Percentiles rank a stretch among this genome's conserved stretches.
These are phyloP conservation scores for Polymixis lichenea DNA, from an alignment of 2,888 invertebrate species.

Conservation along the genomic window DNA sequence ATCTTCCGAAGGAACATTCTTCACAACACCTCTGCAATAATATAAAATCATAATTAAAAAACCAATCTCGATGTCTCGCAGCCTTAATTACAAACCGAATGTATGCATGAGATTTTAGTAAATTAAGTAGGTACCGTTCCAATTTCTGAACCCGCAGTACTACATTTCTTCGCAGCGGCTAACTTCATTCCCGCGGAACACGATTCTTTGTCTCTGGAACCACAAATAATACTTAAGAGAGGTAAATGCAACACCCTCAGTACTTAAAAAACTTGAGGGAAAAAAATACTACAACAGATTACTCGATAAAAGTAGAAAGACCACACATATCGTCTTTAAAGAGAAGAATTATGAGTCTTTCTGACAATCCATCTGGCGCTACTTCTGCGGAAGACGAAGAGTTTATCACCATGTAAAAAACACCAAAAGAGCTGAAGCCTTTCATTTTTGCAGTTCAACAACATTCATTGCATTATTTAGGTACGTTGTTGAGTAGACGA, in stretches of 20 bases:
- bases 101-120: not conserved
- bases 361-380: not conserved
- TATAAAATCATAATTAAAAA: not conserved
- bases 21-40: slow-evolving; percentile 80
- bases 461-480: not conserved
- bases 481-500: not conserved
- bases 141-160: slow-evolving; percentile 74
- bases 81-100: not conserved
- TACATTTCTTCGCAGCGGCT: slow-evolving; percentile 77
- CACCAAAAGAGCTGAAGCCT: not conserved
- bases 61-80: not conserved
- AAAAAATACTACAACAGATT: not conserved
- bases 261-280: not conserved
- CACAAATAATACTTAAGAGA: not conserved
- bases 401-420: not conserved
- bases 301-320: not conserved
- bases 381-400: not conserved
- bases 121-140: slow-evolving; percentile 75
- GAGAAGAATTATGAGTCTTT: not conserved
- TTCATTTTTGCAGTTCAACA: not conserved
- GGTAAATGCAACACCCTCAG: not conserved
- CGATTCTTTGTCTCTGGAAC: slow-evolving; percentile 78
- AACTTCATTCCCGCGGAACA: slow-evolving; percentile 80
- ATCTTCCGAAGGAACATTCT: slow-evolving; percentile 81
- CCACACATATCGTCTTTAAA: not conserved